These are phyloP conservation scores for Cryptotermes secundus DNA, from an alignment of 1,140 invertebrate species.

Conservation along the genomic window DNA sequence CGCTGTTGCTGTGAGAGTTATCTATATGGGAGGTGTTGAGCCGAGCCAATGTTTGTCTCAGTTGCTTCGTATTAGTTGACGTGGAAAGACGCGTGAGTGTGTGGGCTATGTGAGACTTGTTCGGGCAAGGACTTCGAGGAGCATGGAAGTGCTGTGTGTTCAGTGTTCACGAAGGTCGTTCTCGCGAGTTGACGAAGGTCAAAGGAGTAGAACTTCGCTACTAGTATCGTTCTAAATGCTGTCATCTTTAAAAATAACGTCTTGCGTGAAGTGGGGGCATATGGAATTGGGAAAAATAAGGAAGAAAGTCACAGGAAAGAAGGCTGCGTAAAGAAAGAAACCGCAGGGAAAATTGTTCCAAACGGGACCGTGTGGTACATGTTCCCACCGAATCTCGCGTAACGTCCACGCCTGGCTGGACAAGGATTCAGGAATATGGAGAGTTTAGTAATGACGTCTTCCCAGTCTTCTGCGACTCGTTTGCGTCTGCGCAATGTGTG, in stretches of 20 bases:
- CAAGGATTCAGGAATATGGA: neutral
- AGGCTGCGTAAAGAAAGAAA: neutral
- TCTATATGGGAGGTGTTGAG: too few relatives aligned
- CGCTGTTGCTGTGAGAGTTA: too few relatives aligned
- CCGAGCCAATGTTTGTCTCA: neutral
- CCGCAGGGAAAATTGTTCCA: neutral
- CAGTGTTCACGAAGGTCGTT: neutral
- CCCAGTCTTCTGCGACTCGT: neutral
- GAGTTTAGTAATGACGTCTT: slow-evolving; percentile 10
- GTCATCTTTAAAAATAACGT: neutral
- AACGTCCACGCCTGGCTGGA: too few relatives aligned
- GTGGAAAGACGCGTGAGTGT: neutral
- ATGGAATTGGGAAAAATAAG: neutral
- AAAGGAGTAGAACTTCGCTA: neutral
- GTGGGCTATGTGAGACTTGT: neutral
- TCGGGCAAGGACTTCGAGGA: too few relatives aligned
- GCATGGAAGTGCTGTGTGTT: too few relatives aligned
- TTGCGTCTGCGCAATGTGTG: neutral
- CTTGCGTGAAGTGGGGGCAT: neutral
- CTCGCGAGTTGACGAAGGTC: neutral
- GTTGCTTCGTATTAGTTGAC: neutral
- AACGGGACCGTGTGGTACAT: neutral
- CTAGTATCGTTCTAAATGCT: neutral
- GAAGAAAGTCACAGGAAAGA: neutral
- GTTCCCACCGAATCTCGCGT: too few relatives aligned